Conservation (phyloP, 2,888 invertebrate genomes). For the Protophormia terraenovae region DNA sequence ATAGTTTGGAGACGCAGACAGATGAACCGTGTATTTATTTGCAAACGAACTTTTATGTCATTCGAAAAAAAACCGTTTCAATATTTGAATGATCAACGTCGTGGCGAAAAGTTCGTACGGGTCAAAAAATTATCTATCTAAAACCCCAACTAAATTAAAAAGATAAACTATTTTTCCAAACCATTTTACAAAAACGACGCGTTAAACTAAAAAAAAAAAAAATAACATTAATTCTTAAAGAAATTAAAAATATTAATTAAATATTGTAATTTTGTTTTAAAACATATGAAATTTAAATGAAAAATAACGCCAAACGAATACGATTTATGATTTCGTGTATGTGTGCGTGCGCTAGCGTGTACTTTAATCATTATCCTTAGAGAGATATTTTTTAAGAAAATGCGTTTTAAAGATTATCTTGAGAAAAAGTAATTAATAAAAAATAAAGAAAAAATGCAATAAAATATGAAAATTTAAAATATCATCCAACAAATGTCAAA, state of each 20-base stretch:
- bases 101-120: conserved; percentile 68
- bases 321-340: not conserved
- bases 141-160: conserved; percentile 41
- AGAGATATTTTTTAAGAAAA: not conserved
- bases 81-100: conserved; percentile 68
- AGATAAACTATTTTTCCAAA: not conserved
- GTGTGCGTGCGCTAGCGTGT: not conserved
- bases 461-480: too few species aligned
- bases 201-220: conserved; percentile 22
- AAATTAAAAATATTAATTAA: not conserved
- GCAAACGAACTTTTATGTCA: conserved; percentile 67
- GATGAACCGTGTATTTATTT: conserved; percentile 61
- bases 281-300: not conserved
- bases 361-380: conserved; percentile 12
- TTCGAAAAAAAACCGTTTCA: conserved; percentile 61
- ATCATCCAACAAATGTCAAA: too few species aligned
- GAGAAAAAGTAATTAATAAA: conserved; percentile 3
- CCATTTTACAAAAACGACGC: not conserved
- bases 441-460: too few species aligned
- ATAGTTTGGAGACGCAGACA: conserved; percentile 52
- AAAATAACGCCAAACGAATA: not conserved
- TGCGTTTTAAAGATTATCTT: not conserved
- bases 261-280: not conserved
- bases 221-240: not conserved
- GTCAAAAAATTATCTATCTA: conserved; percentile 54